A percentile compares a stretch with the other conserved stretches of the same genome.
These are phyloP conservation scores for Hyppa rectilinea DNA, from an alignment of 2,888 invertebrate genomes.

Conservation along the genomic window DNA sequence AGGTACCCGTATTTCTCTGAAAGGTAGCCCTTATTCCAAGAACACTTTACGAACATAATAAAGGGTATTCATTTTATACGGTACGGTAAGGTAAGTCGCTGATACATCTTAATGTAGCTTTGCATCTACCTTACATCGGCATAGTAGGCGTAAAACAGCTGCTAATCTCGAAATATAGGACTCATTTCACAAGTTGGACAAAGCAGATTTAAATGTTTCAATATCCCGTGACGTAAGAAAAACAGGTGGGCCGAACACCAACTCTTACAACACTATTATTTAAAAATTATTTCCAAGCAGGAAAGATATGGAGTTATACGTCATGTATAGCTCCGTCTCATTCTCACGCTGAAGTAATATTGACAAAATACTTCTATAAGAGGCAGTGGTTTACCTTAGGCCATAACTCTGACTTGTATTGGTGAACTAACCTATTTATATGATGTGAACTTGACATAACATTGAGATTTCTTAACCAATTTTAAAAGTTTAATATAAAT, in stretches of 20 bases:
- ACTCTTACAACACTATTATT: too few species aligned
- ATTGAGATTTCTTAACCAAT: neutral
- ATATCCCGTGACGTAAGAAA: neutral
- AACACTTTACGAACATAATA: constrained; percentile 16
- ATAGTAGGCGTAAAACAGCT: constrained; percentile 4
- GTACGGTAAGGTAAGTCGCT: constrained; percentile 21
- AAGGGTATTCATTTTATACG: constrained; percentile 4
- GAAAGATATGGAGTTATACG: too few species aligned
- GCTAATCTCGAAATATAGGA: neutral
- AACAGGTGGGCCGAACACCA: too few species aligned
- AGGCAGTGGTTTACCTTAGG: too few species aligned
- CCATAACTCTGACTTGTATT: neutral
- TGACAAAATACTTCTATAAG: too few species aligned
- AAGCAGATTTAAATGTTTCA: neutral
- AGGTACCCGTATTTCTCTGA: neutral
- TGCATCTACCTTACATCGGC: constrained; percentile 12
- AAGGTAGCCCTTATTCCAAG: constrained; percentile 10
- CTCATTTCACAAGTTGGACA: neutral
- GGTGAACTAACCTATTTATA: neutral
- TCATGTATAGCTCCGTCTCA: too few species aligned
- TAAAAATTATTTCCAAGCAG: too few species aligned
- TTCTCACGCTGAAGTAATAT: too few species aligned
- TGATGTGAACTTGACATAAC: neutral
- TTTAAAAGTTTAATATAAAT: neutral
- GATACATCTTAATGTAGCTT: constrained; percentile 24